Evolutionary conservation across 2,797 vertebrate genomes (phyloP).

Genomic region (Parotocinclus haroldoi): DNA sequence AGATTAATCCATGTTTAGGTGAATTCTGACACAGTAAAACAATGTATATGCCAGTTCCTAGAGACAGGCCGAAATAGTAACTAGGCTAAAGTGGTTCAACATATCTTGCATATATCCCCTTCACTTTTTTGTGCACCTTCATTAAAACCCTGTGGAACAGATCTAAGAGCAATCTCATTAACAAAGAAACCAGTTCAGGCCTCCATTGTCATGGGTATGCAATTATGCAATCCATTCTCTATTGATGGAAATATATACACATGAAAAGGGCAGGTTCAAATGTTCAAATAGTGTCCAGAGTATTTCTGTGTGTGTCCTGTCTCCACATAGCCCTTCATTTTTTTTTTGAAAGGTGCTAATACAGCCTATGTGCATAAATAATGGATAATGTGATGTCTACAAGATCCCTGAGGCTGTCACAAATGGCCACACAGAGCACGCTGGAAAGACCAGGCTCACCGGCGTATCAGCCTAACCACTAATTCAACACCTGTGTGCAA

Average conservation of each 20-base stretch:
- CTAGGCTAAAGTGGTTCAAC: constrained; percentile 49
- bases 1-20: constrained; percentile 6
- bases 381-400: constrained; percentile 42
- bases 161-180: constrained; percentile 45
- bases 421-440: constrained; percentile 9
- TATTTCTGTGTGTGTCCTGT: neutral
- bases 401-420: constrained; percentile 27
- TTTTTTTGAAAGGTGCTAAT: constrained; percentile 31
- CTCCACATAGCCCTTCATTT: constrained; percentile 15
- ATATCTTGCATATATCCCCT: constrained; percentile 36
- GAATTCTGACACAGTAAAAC: constrained; percentile 13
- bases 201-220: constrained; percentile 26
- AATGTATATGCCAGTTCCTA: constrained; percentile 30
- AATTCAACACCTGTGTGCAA: no score
- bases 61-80: constrained; percentile 68
- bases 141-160: constrained; percentile 35
- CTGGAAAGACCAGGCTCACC: neutral
- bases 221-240: constrained; percentile 33
- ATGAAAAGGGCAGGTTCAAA: no score
- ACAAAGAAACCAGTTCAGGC: constrained; percentile 35
- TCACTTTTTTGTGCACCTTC: constrained; percentile 19
- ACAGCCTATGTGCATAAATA: constrained; percentile 43
- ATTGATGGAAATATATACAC: no score
- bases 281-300: no score
- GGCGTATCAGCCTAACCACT: no score